Evolutionary conservation across 2,888 invertebrate genomes (phyloP), one percentile per base, ranked within the genome.

Genomic region (Megalurothrips usitatus): DNA sequence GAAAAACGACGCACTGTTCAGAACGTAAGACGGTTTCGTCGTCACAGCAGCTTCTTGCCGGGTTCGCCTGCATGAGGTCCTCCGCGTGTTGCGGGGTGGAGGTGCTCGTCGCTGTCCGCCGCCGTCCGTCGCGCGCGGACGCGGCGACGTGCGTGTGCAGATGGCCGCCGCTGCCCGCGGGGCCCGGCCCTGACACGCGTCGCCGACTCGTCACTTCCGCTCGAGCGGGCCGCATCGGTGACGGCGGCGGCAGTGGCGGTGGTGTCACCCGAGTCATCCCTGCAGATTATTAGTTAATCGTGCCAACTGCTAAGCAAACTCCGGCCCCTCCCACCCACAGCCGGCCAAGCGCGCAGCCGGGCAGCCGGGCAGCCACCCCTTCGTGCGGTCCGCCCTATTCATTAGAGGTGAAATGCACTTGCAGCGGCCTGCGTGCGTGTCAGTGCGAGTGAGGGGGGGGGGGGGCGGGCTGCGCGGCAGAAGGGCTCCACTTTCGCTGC

Each of bases 241-340:
- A 19, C 19, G 6, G 58, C 58, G 19, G 14, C 58, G 17, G 52
- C 12, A 12, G 17, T 52, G 68, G n/a, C 68, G 68, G n/a, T 68
- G 68, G 26, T 75, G 68, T 12, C 23, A 26, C 68, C 26, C 68
- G 68, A 75, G 68, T 75, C 68, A 75, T 75, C 68, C 68, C 34
- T 6, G 68, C 68, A 75, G 68, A 75, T 75, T 75, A 75, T 75
- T 75, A 75, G 68, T 75, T 75, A 75, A 75, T 75, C 68, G 68
- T 75, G 68, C 68, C 68, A 75, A 75, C 68, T 75, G 68, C 26
- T 75, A 23, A 75, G 68, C 68, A 43, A 43, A 43, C 34, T 2
- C 34, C 2, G 34, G 14, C 14, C 17, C 58, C 58, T 10, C 58
- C 58, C 58, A 58, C 58, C 58, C 17, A 17, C 58, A n/a, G 1